Evolutionary conservation across 2,888 invertebrate genomes (phyloP).

Genomic region (Oscheius sp.): DNA sequence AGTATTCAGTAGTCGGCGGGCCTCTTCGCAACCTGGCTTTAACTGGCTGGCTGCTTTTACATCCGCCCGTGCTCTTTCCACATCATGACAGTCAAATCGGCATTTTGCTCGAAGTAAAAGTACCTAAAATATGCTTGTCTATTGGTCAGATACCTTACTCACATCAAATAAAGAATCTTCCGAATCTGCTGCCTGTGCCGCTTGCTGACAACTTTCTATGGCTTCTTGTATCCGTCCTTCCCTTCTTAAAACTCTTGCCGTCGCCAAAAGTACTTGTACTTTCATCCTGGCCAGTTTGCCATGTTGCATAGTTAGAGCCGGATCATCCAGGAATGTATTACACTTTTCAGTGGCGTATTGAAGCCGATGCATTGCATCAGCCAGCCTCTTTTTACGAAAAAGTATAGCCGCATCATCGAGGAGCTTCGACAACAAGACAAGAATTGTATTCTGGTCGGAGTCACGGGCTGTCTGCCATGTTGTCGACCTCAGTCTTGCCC

Average conservation of each 20-base stretch:
- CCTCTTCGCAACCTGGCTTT: constrained; percentile 35
- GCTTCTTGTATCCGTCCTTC: constrained; percentile 33
- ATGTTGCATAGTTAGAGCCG: neutral
- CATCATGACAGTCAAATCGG: constrained; percentile 39
- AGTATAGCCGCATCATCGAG: constrained; percentile 38
- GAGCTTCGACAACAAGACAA: constrained; percentile 34
- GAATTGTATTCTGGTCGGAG: constrained; percentile 14
- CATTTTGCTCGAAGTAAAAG: constrained; percentile 37
- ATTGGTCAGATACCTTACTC: neutral
- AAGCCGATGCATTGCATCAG: constrained; percentile 39
- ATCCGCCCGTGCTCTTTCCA: constrained; percentile 38
- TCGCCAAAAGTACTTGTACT: constrained; percentile 23
- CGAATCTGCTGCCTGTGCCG: constrained; percentile 21
- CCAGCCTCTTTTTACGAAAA: constrained; percentile 34
- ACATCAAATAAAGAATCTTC: constrained; percentile 32
- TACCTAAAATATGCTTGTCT: constrained; percentile 8
- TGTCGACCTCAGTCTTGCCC: constrained; percentile 33
- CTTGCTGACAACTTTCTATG: constrained; percentile 20
- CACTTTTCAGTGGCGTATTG: constrained; percentile 36
- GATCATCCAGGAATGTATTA: constrained; percentile 23
- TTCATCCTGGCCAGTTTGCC: constrained; percentile 18
- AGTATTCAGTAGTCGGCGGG: constrained; percentile 32
- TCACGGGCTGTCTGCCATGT: constrained; percentile 35
- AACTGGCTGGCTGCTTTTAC: constrained; percentile 34
- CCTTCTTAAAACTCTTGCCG: constrained; percentile 22